These are phyloP conservation scores for Poliocrania exsul DNA, from an alignment of 2,797 vertebrate species.

Conservation along the genomic window DNA sequence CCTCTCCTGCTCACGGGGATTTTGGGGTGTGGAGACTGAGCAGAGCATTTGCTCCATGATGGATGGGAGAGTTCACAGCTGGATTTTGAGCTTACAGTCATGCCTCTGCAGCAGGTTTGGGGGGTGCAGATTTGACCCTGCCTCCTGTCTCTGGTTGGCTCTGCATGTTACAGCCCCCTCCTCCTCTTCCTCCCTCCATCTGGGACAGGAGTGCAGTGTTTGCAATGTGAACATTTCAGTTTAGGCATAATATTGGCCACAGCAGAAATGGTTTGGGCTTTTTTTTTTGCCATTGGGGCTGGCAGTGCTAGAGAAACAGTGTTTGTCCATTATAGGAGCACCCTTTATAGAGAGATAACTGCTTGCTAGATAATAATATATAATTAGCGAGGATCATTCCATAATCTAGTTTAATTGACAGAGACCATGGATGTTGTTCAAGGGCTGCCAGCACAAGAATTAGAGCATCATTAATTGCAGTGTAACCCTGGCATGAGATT, in stretches of 20 bases:
- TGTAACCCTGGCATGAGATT: not conserved
- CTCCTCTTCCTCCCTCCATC: not conserved
- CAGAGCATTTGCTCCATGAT: rapidly evolving
- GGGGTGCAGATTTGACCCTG: not conserved
- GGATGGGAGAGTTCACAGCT: not conserved
- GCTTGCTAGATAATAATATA: not conserved
- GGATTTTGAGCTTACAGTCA: not conserved
- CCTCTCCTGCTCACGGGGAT: not conserved
- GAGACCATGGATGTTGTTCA: not conserved
- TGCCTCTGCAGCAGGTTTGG: not conserved
- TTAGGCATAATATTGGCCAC: not conserved
- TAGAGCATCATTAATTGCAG: not conserved
- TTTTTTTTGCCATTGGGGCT: not conserved
- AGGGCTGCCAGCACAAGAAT: constrained; percentile 10
- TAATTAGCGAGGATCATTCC: constrained; percentile 50
- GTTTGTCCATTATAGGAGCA: not conserved
- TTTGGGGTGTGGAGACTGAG: not conserved
- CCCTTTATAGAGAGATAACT: not conserved
- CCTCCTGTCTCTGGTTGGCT: not conserved
- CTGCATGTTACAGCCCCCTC: not conserved
- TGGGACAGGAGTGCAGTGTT: not conserved
- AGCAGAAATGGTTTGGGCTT: not conserved
- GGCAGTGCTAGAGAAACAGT: not conserved
- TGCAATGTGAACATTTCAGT: not conserved
- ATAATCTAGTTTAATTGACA: constrained; percentile 42